Base-by-base conservation (phyloP, 92 coral and sea anemone species). In the Umimayanthus kanabou region DNA sequence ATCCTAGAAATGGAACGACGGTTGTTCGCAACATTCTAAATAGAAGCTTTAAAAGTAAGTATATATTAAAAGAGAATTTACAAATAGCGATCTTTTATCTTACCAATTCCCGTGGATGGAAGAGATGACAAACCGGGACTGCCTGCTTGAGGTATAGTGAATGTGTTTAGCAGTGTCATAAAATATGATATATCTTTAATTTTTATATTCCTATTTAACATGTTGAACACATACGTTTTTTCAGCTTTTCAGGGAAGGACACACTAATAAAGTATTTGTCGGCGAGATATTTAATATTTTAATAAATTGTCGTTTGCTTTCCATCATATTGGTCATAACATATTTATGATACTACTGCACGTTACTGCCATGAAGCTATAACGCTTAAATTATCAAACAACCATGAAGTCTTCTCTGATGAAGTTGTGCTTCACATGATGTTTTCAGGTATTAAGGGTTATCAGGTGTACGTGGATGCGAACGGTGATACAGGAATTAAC, bases 401-500 rank as follows among this genome's bases (percentile, higher is more conserved):
- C 37, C 37, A 47, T 47, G 53, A 47, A 8, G 2, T 47, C 10
- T 47, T 3, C 13, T 3, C 4, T 20, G 30, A 53, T 39, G 6
- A 3, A 6, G 25, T 26, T 70, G 74, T 3, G 37, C 2, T 70
- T 79, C 73, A 39, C 43, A 2, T 50, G 9, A n/a, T 85, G 10
- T n/a, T 9, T 53, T 42, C 76, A 96, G 98, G 98, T 92, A 88
- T 96, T 45, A 93, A 93, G 49, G 98, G 98, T 50, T 89, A 88
- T 78, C 81, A 91, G 5, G 90, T 96, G 57, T 91, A 80, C 29
- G 94, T 94, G 57, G 98, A 96, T 85, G 88, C 89, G 30, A 92
- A 94, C 26, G 98, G 98, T 13, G 98, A 94, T 82, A 94, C 92
- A 28, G 94, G 90, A 82, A 92, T 93, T 42, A 96, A 96, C 89